Percentiles rank a stretch among this genome's conserved stretches.
phyloP scores from a whole-genome alignment of 2,113 vertebrate genomes.

The Anarhynchus alexandrinus region DNA sequence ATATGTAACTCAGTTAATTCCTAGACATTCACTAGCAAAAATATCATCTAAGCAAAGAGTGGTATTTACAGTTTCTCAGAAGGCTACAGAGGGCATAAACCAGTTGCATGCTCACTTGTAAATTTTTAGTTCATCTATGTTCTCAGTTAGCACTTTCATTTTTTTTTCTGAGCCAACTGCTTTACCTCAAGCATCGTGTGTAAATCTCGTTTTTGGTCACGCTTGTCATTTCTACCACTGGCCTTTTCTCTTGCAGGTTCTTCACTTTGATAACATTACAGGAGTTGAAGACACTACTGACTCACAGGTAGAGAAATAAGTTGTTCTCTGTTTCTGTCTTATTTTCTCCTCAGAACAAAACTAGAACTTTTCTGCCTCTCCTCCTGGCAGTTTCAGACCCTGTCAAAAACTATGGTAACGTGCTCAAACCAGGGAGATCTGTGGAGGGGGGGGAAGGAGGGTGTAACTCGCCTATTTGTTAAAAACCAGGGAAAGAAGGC shows the following conservation, averaged over 20 bases:
- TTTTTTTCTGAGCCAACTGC: background rate
- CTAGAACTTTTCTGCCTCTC: background rate
- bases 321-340: background rate
- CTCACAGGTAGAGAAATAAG: conserved; percentile 16
- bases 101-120: background rate
- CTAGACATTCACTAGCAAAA: background rate
- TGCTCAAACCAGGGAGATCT: background rate
- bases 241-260: conserved; percentile 30
- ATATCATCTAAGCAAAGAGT: background rate
- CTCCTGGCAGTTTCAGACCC: background rate
- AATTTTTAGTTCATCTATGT: background rate
- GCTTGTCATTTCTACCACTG: background rate
- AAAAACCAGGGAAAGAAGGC: background rate
- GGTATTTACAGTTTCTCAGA: background rate
- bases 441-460: background rate
- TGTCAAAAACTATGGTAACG: background rate
- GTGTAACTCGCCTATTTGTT: background rate
- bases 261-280: conserved; percentile 28
- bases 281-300: background rate
- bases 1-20: background rate
- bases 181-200: background rate
- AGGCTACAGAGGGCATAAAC: background rate
- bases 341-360: background rate
- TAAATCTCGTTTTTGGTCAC: background rate
- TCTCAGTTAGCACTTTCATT: background rate